phyloP scores from a whole-genome alignment of 2,797 vertebrate species.

The Eupleurogrammus muticus region DNA sequence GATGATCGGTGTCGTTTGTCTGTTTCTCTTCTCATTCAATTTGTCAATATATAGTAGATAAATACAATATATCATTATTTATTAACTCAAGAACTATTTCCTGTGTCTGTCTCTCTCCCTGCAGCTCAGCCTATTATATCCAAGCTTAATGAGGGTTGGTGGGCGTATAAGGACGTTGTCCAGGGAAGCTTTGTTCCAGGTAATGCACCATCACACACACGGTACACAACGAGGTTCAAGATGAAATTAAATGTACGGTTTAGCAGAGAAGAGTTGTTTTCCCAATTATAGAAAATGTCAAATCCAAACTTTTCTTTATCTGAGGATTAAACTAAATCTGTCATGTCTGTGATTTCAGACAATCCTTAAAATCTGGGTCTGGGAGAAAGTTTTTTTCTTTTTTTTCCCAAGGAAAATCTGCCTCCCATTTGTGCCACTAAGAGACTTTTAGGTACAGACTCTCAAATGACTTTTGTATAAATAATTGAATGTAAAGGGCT shows the following conservation, averaged over 20 bases:
- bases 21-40: neutral
- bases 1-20: neutral
- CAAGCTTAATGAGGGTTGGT: conserved; percentile 97
- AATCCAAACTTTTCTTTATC: neutral
- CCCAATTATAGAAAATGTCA: neutral
- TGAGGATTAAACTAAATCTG: neutral
- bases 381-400: neutral
- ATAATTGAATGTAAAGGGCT: neutral
- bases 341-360: neutral
- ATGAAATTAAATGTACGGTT: neutral
- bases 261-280: neutral
- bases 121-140: conserved; percentile 94
- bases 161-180: conserved; percentile 97
- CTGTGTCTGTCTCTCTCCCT: conserved; percentile 31
- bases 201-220: conserved; percentile 61
- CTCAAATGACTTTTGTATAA: neutral
- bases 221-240: neutral
- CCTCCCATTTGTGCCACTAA: neutral
- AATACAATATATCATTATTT: neutral
- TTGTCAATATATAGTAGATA: neutral
- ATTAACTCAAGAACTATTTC: neutral
- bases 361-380: neutral
- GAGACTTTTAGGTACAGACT: neutral
- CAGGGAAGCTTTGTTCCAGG: conserved; percentile 98
- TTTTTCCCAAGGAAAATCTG: neutral